phyloP scores from a whole-genome alignment of 1,140 invertebrate species.

The roundworm (Caenorhabditis elegans) region WBcel235 BX284604.4:11999001-11999500 shows the following conservation, averaged over 20 bases:
- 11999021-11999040: background rate
- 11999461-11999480: background rate
- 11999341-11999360: background rate
- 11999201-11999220: constrained; percentile 20
- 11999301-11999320: background rate
- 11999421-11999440: constrained; percentile 11
- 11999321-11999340: background rate
- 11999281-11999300: background rate
- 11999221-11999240: background rate
- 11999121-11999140: constrained; percentile 6
- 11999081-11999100: background rate
- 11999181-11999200: constrained; percentile 11
- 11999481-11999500: too few species aligned
- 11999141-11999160: background rate
- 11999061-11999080: background rate
- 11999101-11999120: background rate
- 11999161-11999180: background rate
- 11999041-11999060: background rate
- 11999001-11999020: background rate
- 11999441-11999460: background rate
- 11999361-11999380: background rate
- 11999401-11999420: too few species aligned
- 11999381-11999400: constrained; percentile 5
- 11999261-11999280: constrained; percentile 26
- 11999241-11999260: background rate